Evolutionary conservation across 2,888 invertebrate species (phyloP), one percentile per base, ranked within the genome.

Genomic region (Cristatella mucedo): DNA sequence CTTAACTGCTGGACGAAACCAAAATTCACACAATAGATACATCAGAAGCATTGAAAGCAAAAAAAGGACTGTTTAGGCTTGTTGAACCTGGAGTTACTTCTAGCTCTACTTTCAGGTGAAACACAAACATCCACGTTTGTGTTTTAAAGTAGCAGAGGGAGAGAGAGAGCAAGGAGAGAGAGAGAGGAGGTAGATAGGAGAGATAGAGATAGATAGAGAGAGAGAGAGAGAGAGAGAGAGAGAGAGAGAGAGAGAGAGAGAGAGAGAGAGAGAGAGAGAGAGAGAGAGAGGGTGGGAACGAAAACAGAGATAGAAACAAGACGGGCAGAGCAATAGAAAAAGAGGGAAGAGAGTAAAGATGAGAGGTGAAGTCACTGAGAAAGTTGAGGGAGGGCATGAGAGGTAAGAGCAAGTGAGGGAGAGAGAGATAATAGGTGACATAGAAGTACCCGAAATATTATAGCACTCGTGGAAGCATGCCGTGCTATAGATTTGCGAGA

Each of bases 191-290:
- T 30, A 31, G 41, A 37, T 26, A 22, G 38, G 33, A 30, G 31
- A 13, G 36, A 37, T 46, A 30, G 26, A 29, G 33, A 37, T 29
- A 29, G 2, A 18, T n/a, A 22, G 20, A 19, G 24, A 26, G 20
- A 2, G 26, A 40, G 32, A 20, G 2, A 33, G 32, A 21, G 2
- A 32, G 32, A 6, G 11, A 33, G 40, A 36, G 29, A 41, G 18
- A 33, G 20, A 31, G 19, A 20, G 19, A 30, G 19, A 33, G 21
- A 21, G 18, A 33, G n/a, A 31, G 31, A 20, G 15, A 30, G 21
- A 16, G 41, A 30, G 19, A 33, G 41, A 20, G 22, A 33, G 41
- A 42, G 29, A 20, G 38, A 20, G 19, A 33, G 41, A 21, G 31
- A 9, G 21, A 22, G 15, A 29, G 21, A 29, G 5, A 34, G 22